phyloP scores from a whole-genome alignment of 2,797 vertebrate species.

The Peromyscus attwateri region DNA sequence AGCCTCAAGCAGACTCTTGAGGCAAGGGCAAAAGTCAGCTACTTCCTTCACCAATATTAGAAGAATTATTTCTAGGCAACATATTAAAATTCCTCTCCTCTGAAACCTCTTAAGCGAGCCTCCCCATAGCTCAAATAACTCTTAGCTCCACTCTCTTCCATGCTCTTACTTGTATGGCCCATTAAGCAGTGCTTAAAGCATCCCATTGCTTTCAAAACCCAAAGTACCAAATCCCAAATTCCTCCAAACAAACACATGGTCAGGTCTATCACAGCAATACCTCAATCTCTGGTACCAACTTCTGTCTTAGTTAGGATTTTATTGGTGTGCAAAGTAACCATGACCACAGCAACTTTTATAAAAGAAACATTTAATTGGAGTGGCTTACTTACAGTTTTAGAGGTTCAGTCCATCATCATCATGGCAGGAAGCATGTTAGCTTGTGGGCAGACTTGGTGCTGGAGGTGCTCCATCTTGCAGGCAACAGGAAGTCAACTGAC shows the following conservation, averaged over 20 bases:
- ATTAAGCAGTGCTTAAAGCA: neutral
- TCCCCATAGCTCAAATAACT: neutral
- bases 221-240: neutral
- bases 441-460: neutral
- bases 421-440: neutral
- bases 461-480: neutral
- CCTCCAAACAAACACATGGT: neutral
- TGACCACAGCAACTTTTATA: neutral
- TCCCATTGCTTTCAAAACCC: neutral
- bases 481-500: neutral
- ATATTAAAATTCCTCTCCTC: neutral
- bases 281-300: neutral
- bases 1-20: too few species aligned
- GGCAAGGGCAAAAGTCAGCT: too few species aligned
- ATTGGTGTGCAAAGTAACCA: neutral
- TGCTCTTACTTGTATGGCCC: neutral
- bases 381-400: neutral
- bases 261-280: neutral
- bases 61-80: neutral
- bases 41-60: neutral
- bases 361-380: neutral
- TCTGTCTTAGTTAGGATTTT: neutral
- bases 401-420: neutral
- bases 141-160: neutral
- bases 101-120: neutral